Base-by-base conservation (phyloP, 2,888 invertebrate species). In the Siphlonurus alternatus region DNA sequence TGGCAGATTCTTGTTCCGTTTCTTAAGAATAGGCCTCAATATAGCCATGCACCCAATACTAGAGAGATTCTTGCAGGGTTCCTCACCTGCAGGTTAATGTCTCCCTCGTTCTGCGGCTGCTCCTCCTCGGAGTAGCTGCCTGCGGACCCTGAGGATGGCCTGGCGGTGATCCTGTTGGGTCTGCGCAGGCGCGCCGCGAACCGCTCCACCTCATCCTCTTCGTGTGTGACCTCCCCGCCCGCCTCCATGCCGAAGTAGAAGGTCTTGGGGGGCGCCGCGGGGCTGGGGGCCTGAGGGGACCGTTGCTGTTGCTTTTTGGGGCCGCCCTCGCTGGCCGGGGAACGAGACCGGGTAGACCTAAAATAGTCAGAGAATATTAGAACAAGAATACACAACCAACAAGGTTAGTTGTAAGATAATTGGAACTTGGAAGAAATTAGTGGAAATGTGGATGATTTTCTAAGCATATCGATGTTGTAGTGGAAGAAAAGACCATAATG, bases 161-260 rank as follows among this genome's bases (percentile, higher is more conserved):
- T 23, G n/a, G 61, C 62, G 23, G 63, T 51, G 22, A 24, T 54
- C 59, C 59, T n/a, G 65, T 66, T 65, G 7, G 66, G 66, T 64
- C 68, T 70, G 20, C 71, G 69, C 24, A 73, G 67, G 65, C 69
- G 71, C 24, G 73, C 72, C 1, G 74, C 73, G 68, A 76, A 76
- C 63, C 72, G 70, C 59, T 75, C 74, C 2, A 75, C 72, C 53
- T 72, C 70, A 19, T 69, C 68, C 18, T 63, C 59, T 7, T 63
- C 53, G 7, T 64, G 63, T 7, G 62, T 64, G n/a, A 61, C 63
- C 1, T 63, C 62, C 59, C 67, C 76, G 68, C 75, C 77, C 68
- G 82, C 81, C 67, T 84, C 83, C 88, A 89, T 89, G 53, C 89
- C 89, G 71, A 89, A 89, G 76, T 89, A 89, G 74, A 89, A 89